Percentiles rank a stretch among this genome's conserved stretches.
Conservation (phyloP, 2,888 invertebrate species). For the Spilosoma lubricipeda region DNA sequence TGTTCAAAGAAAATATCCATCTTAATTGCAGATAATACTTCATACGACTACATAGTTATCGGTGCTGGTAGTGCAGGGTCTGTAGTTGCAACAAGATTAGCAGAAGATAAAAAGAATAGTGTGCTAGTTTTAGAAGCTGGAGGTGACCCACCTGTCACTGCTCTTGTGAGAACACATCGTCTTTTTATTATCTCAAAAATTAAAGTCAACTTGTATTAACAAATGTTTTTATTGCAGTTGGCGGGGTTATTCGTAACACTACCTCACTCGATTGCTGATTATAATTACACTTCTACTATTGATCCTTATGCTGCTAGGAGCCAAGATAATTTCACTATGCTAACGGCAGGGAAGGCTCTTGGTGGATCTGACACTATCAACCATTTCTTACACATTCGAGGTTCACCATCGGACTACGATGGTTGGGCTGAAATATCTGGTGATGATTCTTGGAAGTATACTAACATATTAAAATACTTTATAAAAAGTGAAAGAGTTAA, state of each 20-base stretch:
- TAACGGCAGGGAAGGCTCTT: constrained; percentile 30
- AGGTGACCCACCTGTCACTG: constrained; percentile 6
- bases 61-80: constrained; percentile 18
- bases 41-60: constrained; percentile 15
- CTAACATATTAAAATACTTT: constrained; percentile 27
- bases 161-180: constrained; percentile 3
- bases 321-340: constrained; percentile 24
- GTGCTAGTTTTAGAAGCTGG: constrained; percentile 17
- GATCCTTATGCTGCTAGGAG: constrained; percentile 17
- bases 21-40: constrained; percentile 9
- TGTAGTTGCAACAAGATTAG: constrained; percentile 18
- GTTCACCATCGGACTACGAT: constrained; percentile 13
- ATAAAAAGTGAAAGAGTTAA: constrained; percentile 27
- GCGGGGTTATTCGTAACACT: constrained; percentile 12
- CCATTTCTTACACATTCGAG: constrained; percentile 22
- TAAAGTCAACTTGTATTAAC: no score
- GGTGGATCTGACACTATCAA: constrained; percentile 31
- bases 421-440: constrained; percentile 16
- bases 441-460: constrained; percentile 25
- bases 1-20: no score
- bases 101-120: constrained; percentile 12
- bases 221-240: constrained; percentile 1
- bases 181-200: no score
- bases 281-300: constrained; percentile 24
- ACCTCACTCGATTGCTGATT: constrained; percentile 23